Evolutionary conservation across 2,888 invertebrate species (phyloP).

Genomic region (Strigamia maritima): DNA sequence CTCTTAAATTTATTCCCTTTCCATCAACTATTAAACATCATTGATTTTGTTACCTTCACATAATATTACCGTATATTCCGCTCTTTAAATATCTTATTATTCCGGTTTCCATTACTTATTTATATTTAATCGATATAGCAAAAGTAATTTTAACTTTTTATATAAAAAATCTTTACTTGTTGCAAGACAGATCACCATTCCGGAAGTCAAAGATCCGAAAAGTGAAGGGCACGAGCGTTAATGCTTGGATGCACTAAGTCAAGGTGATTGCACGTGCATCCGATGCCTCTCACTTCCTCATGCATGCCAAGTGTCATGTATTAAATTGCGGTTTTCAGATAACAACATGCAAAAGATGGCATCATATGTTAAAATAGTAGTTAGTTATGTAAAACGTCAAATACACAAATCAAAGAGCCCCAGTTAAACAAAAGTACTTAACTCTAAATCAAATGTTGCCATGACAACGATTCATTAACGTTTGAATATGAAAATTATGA

Average conservation of each 20-base stretch:
- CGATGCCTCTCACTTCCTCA: neutral
- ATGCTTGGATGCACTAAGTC: neutral
- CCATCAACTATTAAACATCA: no score
- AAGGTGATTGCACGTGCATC: neutral
- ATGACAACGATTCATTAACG: neutral
- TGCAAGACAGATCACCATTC: neutral
- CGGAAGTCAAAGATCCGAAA: slow-evolving; percentile 1
- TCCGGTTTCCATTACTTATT: neutral
- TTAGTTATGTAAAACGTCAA: neutral
- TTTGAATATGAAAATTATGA: neutral
- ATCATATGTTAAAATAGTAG: neutral
- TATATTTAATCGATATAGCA: neutral
- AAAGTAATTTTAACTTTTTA: neutral
- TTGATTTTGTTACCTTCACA: no score
- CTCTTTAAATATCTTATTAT: no score
- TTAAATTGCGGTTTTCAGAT: slow-evolving; percentile 10
- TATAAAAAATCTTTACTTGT: neutral
- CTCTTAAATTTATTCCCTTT: no score
- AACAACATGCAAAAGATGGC: neutral
- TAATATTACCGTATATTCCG: no score
- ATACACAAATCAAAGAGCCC: neutral
- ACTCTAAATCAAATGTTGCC: neutral
- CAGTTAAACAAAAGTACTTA: neutral
- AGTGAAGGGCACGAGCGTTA: neutral
- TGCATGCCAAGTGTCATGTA: neutral